Percentiles rank a stretch among this genome's conserved stretches.
phyloP scores from a whole-genome alignment of 2,888 invertebrate species.

The Gari tellinella region DNA sequence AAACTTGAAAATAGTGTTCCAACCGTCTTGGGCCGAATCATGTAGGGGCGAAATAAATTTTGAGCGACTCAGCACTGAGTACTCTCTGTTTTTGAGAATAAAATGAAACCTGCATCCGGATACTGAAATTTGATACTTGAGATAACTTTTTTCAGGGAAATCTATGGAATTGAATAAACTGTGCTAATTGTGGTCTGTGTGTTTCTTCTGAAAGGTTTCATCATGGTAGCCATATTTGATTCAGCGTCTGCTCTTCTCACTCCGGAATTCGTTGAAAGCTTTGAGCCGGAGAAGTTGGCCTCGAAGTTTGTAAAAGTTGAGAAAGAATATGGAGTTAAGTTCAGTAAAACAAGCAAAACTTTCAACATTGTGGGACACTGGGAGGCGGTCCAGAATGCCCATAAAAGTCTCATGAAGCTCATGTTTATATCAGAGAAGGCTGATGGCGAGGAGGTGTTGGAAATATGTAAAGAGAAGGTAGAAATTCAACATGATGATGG shows the following conservation, averaged over 20 bases:
- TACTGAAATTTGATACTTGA: no score
- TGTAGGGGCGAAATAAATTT: no score
- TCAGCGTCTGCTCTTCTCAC: conserved; percentile 44
- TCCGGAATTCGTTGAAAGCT: conserved; percentile 49
- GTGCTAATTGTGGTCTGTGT: no score
- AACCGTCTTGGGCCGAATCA: no score
- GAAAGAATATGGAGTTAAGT: conserved; percentile 50
- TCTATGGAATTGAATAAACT: no score
- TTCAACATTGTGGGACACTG: conserved; percentile 54
- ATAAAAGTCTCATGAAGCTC: conserved; percentile 35
- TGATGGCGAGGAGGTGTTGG: background rate
- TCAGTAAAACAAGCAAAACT: conserved; percentile 45
- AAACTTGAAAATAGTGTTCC: no score
- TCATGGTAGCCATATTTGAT: conserved; percentile 50
- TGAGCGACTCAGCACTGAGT: no score
- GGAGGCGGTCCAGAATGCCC: conserved; percentile 43
- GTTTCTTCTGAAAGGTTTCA: no score
- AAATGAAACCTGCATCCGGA: no score
- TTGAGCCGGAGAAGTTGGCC: conserved; percentile 52
- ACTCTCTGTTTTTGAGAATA: no score
- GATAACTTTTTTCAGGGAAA: no score
- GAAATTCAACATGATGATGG: background rate
- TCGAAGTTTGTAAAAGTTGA: conserved; percentile 57
- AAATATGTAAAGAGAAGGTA: background rate
- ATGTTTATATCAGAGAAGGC: background rate